Percentiles rank a stretch among this genome's conserved stretches.
These are phyloP conservation scores for Spinibarbus caldwelli DNA, from an alignment of 2,797 vertebrate genomes.

Conservation along the genomic window DNA sequence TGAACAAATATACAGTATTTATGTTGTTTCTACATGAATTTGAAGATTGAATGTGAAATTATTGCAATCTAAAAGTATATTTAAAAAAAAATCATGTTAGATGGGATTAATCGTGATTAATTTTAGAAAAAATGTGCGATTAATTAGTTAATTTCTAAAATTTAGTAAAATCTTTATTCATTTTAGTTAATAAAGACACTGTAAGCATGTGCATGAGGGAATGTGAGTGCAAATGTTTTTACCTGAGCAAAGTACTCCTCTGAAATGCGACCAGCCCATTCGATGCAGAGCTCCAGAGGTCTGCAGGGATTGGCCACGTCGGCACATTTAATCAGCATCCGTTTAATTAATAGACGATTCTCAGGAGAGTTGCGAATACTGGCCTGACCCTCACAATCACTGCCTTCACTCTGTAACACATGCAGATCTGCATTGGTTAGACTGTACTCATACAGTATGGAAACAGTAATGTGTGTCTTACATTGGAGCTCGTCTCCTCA, in stretches of 20 bases:
- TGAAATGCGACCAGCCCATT: conserved; percentile 95
- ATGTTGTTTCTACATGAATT: too few relatives aligned
- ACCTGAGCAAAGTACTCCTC: conserved; percentile 98
- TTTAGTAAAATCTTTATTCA: too few relatives aligned
- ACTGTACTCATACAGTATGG: background rate
- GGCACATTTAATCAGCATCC: conserved; percentile 96
- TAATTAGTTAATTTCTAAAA: too few relatives aligned
- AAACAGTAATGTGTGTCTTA: conserved; percentile 27
- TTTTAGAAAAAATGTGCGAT: too few relatives aligned
- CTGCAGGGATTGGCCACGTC: conserved; percentile 96
- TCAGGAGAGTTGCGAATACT: conserved; percentile 78
- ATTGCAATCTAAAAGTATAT: too few relatives aligned
- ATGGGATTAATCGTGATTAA: too few relatives aligned
- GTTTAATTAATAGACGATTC: conserved; percentile 92
- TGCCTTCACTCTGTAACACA: conserved; percentile 52
- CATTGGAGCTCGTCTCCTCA: conserved; percentile 76
- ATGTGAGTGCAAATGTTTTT: background rate
- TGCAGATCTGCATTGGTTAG: background rate
- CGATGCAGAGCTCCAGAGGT: conserved; percentile 87
- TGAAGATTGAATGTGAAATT: too few relatives aligned
- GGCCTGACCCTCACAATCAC: conserved; percentile 58
- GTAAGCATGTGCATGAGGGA: background rate
- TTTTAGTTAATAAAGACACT: too few relatives aligned
- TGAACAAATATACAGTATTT: too few relatives aligned
- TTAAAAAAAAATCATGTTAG: too few relatives aligned